phyloP scores from a whole-genome alignment of 2,888 invertebrate species.

The Eristalis arbustorum region DNA sequence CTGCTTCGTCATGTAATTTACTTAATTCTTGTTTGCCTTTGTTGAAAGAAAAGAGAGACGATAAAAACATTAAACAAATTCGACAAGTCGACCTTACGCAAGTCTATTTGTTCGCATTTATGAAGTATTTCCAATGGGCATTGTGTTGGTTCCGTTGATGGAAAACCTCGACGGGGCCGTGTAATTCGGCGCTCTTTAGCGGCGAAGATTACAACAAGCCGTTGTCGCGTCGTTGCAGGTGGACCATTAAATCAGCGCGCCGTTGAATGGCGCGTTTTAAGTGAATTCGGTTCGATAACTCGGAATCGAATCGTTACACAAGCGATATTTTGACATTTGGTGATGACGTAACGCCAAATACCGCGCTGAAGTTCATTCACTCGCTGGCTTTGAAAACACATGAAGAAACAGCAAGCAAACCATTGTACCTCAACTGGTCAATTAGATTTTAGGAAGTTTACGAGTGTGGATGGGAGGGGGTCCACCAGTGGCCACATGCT shows the following conservation, averaged over 20 bases:
- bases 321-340: slow-evolving; percentile 25
- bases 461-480: neutral
- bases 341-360: slow-evolving; percentile 8
- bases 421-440: neutral
- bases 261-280: neutral
- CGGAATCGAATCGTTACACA: slow-evolving; percentile 17
- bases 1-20: slow-evolving; percentile 6
- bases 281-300: slow-evolving; percentile 26
- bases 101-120: slow-evolving; percentile 13
- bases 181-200: slow-evolving; percentile 1
- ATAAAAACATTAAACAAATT: neutral
- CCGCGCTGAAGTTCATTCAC: slow-evolving; percentile 34
- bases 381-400: neutral
- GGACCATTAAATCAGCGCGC: slow-evolving; percentile 8
- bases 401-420: neutral
- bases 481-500: slow-evolving; percentile 13
- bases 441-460: slow-evolving; percentile 22
- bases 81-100: slow-evolving; percentile 19
- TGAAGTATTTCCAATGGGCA: slow-evolving; percentile 10
- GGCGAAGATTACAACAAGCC: slow-evolving; percentile 8
- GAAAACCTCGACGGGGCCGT: neutral
- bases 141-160: neutral
- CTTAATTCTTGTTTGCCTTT: slow-evolving; percentile 8
- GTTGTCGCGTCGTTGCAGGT: slow-evolving; percentile 1
- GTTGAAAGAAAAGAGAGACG: neutral